A percentile compares a stretch with the other conserved stretches of the same genome.
Conservation (phyloP, 1,140 invertebrate species). For the Ladona fulva region DNA sequence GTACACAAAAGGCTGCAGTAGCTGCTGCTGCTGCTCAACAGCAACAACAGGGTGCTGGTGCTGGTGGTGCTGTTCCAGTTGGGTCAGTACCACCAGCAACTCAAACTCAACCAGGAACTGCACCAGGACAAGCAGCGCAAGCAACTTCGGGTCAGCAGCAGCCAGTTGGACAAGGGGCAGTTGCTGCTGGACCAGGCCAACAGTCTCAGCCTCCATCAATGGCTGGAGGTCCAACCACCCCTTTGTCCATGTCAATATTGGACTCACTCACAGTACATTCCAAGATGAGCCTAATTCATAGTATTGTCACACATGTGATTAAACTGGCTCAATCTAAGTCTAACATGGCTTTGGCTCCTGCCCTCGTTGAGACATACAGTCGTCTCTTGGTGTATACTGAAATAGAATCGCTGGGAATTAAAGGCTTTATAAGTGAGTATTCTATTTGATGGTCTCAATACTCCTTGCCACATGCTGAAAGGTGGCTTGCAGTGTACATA, state of each 20-base stretch:
- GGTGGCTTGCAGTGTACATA: background rate
- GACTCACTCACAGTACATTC: constrained; percentile 94
- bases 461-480: background rate
- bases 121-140: constrained; percentile 35
- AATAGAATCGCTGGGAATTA: constrained; percentile 93
- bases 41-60: constrained; percentile 40
- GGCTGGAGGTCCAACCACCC: constrained; percentile 59
- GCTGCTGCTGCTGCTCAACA: constrained; percentile 29
- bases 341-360: constrained; percentile 73
- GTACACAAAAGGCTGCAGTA: constrained; percentile 51
- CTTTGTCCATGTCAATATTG: constrained; percentile 82
- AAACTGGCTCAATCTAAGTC: constrained; percentile 80
- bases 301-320: constrained; percentile 80
- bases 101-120: constrained; percentile 28
- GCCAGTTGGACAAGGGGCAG: constrained; percentile 26
- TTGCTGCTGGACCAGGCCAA: constrained; percentile 34
- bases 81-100: constrained; percentile 26
- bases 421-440: constrained; percentile 85
- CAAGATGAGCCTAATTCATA: constrained; percentile 96
- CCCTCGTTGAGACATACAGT: constrained; percentile 90
- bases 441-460: too few relatives aligned
- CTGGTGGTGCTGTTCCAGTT: constrained; percentile 47
- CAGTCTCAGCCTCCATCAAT: constrained; percentile 37
- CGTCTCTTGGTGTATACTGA: constrained; percentile 89
- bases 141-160: constrained; percentile 28